These are phyloP conservation scores for Ellobium chinense DNA, from an alignment of 2,888 invertebrate genomes.

Conservation along the genomic window DNA sequence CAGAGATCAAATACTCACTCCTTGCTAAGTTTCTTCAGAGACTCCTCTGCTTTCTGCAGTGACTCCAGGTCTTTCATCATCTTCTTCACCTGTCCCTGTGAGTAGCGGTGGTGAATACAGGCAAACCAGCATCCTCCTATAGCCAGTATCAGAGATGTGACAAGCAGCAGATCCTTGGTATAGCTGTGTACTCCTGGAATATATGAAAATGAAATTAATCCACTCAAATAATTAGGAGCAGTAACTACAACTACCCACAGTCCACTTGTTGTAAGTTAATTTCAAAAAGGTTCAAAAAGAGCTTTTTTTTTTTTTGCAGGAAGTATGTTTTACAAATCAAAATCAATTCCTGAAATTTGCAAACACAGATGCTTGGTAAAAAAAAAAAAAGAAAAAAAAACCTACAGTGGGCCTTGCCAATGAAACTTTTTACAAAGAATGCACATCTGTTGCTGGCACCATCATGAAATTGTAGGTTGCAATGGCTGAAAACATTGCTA, in stretches of 20 bases:
- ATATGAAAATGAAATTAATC: not conserved
- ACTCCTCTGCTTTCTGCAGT: slow-evolving; percentile 88
- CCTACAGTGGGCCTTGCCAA: too few relatives aligned
- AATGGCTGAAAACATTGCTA: too few relatives aligned
- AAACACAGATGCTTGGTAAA: too few relatives aligned
- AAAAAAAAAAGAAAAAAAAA: too few relatives aligned
- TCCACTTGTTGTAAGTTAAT: not conserved
- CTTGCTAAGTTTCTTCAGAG: slow-evolving; percentile 89
- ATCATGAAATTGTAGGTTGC: too few relatives aligned
- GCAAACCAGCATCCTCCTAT: slow-evolving; percentile 95
- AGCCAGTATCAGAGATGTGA: slow-evolving; percentile 90
- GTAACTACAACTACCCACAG: not conserved
- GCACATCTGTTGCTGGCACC: too few relatives aligned
- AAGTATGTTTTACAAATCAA: too few relatives aligned
- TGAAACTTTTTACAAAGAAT: too few relatives aligned
- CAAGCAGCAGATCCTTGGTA: slow-evolving; percentile 94
- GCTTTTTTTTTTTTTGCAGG: too few relatives aligned
- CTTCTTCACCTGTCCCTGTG: slow-evolving; percentile 88
- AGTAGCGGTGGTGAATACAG: slow-evolving; percentile 92
- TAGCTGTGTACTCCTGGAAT: slow-evolving; percentile 86
- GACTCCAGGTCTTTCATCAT: slow-evolving; percentile 86
- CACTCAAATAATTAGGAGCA: not conserved
- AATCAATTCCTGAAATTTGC: too few relatives aligned
- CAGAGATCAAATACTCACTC: slow-evolving; percentile 72
- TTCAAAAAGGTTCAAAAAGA: not conserved